These are phyloP conservation scores for Holothuria scabra DNA, from an alignment of 53 echinoderm and acorn worm species.

Conservation along the genomic window DNA sequence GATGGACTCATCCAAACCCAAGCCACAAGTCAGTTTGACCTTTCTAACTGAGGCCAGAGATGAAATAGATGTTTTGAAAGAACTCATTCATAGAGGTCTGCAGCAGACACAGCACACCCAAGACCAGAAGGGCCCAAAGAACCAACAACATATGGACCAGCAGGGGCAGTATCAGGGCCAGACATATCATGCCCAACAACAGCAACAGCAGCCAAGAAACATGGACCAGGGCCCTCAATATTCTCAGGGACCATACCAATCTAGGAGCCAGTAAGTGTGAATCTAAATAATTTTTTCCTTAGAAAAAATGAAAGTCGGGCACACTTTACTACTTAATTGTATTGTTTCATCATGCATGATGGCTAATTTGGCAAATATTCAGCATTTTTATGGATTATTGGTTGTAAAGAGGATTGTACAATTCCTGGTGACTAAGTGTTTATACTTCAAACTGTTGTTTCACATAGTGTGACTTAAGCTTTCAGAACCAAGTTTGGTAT, in stretches of 20 bases:
- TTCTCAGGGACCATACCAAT: constrained; percentile 19
- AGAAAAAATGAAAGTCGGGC: too few relatives aligned
- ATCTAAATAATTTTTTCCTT: too few relatives aligned
- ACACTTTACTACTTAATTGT: too few relatives aligned
- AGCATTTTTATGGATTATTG: too few relatives aligned
- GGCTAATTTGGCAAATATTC: too few relatives aligned
- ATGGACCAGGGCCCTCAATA: constrained; percentile 28
- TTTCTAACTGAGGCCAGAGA: constrained; percentile 23
- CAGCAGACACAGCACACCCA: neutral
- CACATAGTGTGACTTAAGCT: too few relatives aligned
- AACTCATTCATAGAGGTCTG: constrained; percentile 21
- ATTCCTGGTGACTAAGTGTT: too few relatives aligned
- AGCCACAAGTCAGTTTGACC: constrained; percentile 35
- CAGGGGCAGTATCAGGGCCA: constrained; percentile 22
- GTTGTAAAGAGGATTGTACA: too few relatives aligned
- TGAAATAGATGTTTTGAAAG: constrained; percentile 7
- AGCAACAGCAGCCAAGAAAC: constrained; percentile 33
- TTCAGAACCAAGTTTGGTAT: too few relatives aligned
- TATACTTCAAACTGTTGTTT: too few relatives aligned
- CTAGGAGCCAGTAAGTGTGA: constrained; percentile 32
- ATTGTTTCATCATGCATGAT: too few relatives aligned
- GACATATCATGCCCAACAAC: constrained; percentile 9
- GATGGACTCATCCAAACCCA: constrained; percentile 17
- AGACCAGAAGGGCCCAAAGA: neutral
- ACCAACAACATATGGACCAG: constrained; percentile 14